phyloP scores from a whole-genome alignment of 2,113 vertebrate species.

The Larimichthys polyactis region DNA sequence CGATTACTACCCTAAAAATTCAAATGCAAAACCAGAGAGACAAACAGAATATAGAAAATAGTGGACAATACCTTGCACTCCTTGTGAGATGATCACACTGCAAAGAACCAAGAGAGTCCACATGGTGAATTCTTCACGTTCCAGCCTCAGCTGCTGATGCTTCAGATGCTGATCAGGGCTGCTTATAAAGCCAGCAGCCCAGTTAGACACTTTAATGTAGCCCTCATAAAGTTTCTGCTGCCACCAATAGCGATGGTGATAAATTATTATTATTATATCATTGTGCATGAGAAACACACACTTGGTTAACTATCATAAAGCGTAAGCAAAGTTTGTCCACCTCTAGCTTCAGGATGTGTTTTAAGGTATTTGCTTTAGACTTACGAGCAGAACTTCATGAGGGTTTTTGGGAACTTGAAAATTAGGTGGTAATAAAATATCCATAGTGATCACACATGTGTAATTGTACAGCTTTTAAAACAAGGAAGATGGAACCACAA shows the following conservation, averaged over 20 bases:
- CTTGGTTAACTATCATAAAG: conserved; percentile 58
- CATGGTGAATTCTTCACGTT: conserved; percentile 54
- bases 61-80: conserved; percentile 59
- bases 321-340: not conserved
- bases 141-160: conserved; percentile 22
- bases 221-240: conserved; percentile 34
- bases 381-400: not conserved
- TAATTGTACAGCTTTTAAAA: not conserved
- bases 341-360: conserved; percentile 36
- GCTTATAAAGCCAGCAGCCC: conserved; percentile 62
- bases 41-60: not conserved
- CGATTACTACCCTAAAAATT: not conserved
- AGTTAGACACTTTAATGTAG: not conserved
- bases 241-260: not conserved
- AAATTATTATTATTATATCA: conserved; percentile 1
- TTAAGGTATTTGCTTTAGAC: conserved; percentile 44
- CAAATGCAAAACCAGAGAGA: not conserved
- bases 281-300: conserved; percentile 70
- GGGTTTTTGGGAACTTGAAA: conserved; percentile 8
- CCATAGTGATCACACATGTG: not conserved
- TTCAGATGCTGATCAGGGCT: not conserved
- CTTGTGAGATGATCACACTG: conserved; percentile 31
- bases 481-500: too few relatives aligned
- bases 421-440: conserved; percentile 2
- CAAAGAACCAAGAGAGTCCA: conserved; percentile 65